Evolutionary conservation across 2,888 invertebrate genomes (phyloP), one percentile per base, ranked within the genome.

Genomic region (Synergus umbraculus): DNA sequence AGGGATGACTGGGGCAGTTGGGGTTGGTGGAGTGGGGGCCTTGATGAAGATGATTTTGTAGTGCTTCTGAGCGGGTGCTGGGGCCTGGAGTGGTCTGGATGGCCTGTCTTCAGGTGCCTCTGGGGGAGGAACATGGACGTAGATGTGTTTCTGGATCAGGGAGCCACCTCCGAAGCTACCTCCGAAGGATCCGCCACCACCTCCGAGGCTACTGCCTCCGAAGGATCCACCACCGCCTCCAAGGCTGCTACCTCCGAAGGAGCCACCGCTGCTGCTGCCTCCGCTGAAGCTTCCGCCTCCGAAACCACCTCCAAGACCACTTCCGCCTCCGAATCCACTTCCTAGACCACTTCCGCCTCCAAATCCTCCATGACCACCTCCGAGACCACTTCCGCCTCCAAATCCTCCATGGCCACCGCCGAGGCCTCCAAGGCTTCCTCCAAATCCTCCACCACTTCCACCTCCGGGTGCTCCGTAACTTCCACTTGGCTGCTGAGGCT

Each of bases 11-110:
- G 97, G 97, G 0, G 95, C 96, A 84, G 96, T 95, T 81, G 97
- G 97, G 82, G 96, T 95, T 82, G 97, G 97, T 82, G 96, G 95
- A 87, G 97, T 95, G 88, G 97, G 97, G 79, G 97, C 97, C 94
- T 97, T 97, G 93, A 97, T 97, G 95, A 97, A 97, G 93, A 97
- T 97, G 92, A 97, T 97, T 92, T 97, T 97, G 95, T 97, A 97
- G 92, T 97, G 97, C 89, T 97, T 97, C 93, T 97, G 97, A 69
- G 97, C 94, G 85, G 96, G 95, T 76, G 95, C 95, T 0, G 95
- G 93, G 22, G 94, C 94, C 7, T 93, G 92, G 86, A 96, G 95
- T 79, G 95, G 94, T 87, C 95, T 95, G 83, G 94, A 94, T 77
- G 94, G 94, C 87, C 95, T 94, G 89, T 94, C 94, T 87, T 95